Percentiles rank a stretch among this genome's conserved stretches.
phyloP scores from a whole-genome alignment of 2,888 invertebrate genomes.

The Seladonia tumulorum region DNA sequence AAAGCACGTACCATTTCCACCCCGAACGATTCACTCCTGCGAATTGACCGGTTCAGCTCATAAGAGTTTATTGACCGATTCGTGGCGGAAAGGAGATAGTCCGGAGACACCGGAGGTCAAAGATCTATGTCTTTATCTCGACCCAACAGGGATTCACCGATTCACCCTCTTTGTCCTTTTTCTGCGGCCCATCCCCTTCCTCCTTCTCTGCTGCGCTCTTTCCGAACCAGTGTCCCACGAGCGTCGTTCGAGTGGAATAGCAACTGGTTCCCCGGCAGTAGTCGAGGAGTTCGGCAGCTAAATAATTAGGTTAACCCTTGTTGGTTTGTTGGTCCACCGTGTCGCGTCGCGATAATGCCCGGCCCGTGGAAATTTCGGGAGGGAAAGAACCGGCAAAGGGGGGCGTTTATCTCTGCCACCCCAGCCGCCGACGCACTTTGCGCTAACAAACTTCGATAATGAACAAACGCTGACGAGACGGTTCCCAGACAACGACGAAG shows the following conservation, averaged over 20 bases:
- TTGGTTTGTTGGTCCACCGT: slow-evolving; percentile 67
- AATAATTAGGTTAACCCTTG: slow-evolving; percentile 80
- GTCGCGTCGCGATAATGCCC: slow-evolving; percentile 55
- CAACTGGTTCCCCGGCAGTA: slow-evolving; percentile 70
- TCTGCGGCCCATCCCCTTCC: neutral
- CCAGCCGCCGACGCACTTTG: slow-evolving; percentile 49
- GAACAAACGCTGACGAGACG: slow-evolving; percentile 61
- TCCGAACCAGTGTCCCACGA: slow-evolving; percentile 70
- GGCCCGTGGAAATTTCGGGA: slow-evolving; percentile 35
- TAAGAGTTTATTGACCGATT: slow-evolving; percentile 47
- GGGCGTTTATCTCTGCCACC: slow-evolving; percentile 54
- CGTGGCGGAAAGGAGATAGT: slow-evolving; percentile 25
- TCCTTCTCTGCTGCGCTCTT: slow-evolving; percentile 18
- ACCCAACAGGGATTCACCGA: slow-evolving; percentile 45
- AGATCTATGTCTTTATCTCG: slow-evolving; percentile 44
- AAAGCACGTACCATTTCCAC: slow-evolving; percentile 10
- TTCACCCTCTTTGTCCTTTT: slow-evolving; percentile 3
- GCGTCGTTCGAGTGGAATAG: slow-evolving; percentile 77
- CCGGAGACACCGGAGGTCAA: slow-evolving; percentile 30
- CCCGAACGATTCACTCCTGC: slow-evolving; percentile 24
- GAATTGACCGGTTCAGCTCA: slow-evolving; percentile 42
- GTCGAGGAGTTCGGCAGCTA: slow-evolving; percentile 74
- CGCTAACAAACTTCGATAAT: slow-evolving; percentile 62
- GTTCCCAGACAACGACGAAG: slow-evolving; percentile 17
- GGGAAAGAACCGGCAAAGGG: slow-evolving; percentile 38